Conservation (phyloP, 2,888 invertebrate genomes). For the Chaitophorus viminalis region DNA sequence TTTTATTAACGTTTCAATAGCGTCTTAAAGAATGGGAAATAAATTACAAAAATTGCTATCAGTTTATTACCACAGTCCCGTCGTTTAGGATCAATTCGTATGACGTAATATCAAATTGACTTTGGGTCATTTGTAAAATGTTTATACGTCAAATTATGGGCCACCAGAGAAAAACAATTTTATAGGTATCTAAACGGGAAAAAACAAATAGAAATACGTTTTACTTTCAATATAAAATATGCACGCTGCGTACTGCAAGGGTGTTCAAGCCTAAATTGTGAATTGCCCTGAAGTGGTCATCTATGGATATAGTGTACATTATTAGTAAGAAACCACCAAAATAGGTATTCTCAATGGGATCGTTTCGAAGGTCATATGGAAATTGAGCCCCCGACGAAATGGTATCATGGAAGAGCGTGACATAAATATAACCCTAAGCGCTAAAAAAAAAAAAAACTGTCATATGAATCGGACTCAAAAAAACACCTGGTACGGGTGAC, state of each 20-base stretch:
- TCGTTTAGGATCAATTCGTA: neutral
- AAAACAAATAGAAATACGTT: neutral
- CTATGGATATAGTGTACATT: neutral
- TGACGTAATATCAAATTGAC: too few relatives aligned
- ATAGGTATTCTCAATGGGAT: constrained; percentile 4
- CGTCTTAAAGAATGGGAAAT: constrained; percentile 22
- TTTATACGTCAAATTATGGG: too few relatives aligned
- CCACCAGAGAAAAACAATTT: too few relatives aligned
- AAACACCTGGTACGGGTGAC: too few relatives aligned
- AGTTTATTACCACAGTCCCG: neutral
- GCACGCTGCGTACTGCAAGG: neutral
- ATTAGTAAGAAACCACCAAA: neutral
- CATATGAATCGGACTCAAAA: neutral
- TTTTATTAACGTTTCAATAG: constrained; percentile 46
- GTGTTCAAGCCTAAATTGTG: too few relatives aligned
- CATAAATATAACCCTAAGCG: neutral
- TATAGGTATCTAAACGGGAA: too few relatives aligned
- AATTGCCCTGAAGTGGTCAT: neutral
- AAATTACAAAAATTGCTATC: neutral
- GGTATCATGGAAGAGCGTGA: neutral
- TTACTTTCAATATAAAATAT: neutral
- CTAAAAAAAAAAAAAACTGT: neutral
- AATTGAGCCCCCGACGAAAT: neutral
- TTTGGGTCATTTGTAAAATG: too few relatives aligned
- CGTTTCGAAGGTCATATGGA: constrained; percentile 7